Percentiles rank a stretch among this genome's conserved stretches.
Evolutionary conservation across 23 tunicate genomes (phyloP).

Genomic region (Trididemnum clinides): DNA sequence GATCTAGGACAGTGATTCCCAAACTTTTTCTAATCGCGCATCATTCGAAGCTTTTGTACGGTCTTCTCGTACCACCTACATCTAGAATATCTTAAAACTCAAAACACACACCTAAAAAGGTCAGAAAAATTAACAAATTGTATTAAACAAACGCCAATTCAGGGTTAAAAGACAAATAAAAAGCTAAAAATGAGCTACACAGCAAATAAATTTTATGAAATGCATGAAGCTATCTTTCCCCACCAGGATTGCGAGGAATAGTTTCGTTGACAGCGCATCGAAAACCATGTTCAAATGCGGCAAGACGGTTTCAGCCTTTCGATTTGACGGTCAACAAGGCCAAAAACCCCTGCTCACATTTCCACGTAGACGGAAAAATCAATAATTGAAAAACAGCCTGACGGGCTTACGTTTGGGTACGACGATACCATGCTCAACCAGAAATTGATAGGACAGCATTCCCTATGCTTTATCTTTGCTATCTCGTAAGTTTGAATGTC

Average conservation of each 20-base stretch:
- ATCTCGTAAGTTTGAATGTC: constrained; percentile 33
- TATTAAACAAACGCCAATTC: not conserved
- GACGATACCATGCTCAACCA: constrained; percentile 30
- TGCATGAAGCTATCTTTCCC: not conserved
- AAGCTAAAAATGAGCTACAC: not conserved
- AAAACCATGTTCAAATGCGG: too few relatives aligned
- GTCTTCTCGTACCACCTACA: constrained; percentile 30
- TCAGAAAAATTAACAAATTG: not conserved
- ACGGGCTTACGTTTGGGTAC: constrained; percentile 13
- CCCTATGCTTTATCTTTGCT: too few relatives aligned
- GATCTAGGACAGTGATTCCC: constrained; percentile 13
- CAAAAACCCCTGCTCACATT: too few relatives aligned
- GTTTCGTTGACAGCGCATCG: too few relatives aligned
- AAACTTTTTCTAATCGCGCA: constrained; percentile 31
- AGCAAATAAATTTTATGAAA: not conserved
- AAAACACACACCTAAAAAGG: not conserved
- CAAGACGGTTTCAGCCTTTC: too few relatives aligned
- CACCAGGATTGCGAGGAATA: constrained; percentile 11
- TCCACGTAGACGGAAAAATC: constrained; percentile 31
- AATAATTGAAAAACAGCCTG: constrained; percentile 21
- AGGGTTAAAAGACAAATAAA: not conserved
- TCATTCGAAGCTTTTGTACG: constrained; percentile 2
- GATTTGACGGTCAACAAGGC: too few relatives aligned
- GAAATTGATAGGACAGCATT: too few relatives aligned
- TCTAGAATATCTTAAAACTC: not conserved